Evolutionary conservation across 1,140 invertebrate species (phyloP), one percentile per base, ranked within the genome.

Genomic region (Schmidtea mediterranea): DNA sequence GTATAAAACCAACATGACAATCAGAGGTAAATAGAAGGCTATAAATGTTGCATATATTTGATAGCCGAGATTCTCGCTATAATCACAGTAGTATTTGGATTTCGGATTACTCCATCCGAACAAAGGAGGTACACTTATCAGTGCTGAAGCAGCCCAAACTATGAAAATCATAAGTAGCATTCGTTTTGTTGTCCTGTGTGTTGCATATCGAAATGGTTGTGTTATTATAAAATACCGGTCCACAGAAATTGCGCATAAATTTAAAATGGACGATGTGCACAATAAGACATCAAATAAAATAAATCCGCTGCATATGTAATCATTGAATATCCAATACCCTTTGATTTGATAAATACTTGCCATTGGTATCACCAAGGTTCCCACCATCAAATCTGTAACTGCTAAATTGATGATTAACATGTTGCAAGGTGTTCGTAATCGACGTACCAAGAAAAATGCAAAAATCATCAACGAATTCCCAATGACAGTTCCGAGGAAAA

Each of bases 51-150:
- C 77, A 58, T 61, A 64, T 56, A 72, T 68, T 61, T 75, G 73
- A 59, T 74, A 94, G 43, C 77, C 77, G 18, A 90, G 72, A 63
- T 89, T 80, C 69, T 95, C 84, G 55, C 80, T 87, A 41, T 90
- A 79, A 54, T 84, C 70, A 70, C 89, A 95, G 56, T 55, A 41
- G 24, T 53, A 55, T 8, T 56, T 49, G 5, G 26, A 48, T 16
- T 57, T 52, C 15, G 52, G 51, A 15, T 49, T 52, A 47, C 62
- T 63, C 62, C 64, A 62, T 40, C 60, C 51, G 43, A 70, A 61
- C n/a, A 69, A 51, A 10, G 70, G 70, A 1, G 68, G 63, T 22
- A 69, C 58, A 40, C 62, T 66, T 36, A 71, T 67, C 10, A 70
- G 49, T 8, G 66, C 60, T 15, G 68, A 64, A 2, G 58, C 26